A percentile compares a stretch with the other conserved stretches of the same genome.
These are phyloP conservation scores for Drosophila barbarae DNA, from an alignment of 2,888 invertebrate genomes.

Conservation along the genomic window DNA sequence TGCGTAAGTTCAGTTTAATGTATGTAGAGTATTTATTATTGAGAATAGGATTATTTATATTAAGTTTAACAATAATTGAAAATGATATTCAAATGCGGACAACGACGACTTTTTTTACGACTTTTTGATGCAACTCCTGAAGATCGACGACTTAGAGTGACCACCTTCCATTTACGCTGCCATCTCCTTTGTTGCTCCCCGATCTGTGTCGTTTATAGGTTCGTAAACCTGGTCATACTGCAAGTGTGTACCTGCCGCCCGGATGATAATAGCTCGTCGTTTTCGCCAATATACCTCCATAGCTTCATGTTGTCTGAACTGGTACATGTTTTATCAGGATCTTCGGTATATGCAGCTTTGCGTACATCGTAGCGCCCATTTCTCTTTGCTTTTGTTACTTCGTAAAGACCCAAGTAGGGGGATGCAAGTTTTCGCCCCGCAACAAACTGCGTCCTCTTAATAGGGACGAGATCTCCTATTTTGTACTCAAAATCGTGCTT, in stretches of 20 bases:
- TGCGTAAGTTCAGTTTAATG: no score
- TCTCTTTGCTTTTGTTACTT: background rate
- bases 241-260: background rate
- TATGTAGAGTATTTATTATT: no score
- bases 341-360: background rate
- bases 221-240: no score
- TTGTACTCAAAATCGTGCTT: background rate
- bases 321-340: background rate
- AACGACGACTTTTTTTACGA: no score
- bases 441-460: background rate
- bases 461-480: background rate
- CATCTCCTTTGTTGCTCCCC: no score
- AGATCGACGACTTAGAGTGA: no score
- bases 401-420: background rate
- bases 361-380: background rate
- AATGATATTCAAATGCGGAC: no score
- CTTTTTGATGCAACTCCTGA: no score
- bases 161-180: no score
- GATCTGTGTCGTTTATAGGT: no score
- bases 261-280: background rate
- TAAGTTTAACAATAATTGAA: no score
- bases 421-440: background rate
- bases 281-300: background rate
- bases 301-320: slow-evolving; percentile 1
- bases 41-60: no score